Percentiles rank a stretch among this genome's conserved stretches.
phyloP scores from a whole-genome alignment of 2,888 invertebrate species.

The Drosophila putrida region DNA sequence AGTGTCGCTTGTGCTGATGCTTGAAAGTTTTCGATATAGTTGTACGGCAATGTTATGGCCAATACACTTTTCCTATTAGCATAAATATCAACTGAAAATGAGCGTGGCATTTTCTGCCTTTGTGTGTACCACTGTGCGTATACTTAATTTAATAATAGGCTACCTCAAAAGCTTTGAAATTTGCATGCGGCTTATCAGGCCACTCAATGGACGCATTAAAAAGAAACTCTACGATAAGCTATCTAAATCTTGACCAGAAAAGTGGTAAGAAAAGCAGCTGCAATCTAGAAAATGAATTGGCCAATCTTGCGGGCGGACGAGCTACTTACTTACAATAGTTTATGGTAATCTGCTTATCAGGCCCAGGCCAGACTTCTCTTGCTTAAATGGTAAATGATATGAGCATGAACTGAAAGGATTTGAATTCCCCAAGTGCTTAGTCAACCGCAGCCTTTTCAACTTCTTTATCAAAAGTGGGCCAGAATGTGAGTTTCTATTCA shows the following conservation, averaged over 20 bases:
- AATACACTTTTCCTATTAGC: slow-evolving; percentile 40
- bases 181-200: neutral
- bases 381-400: neutral
- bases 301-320: slow-evolving; percentile 11
- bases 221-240: neutral
- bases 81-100: slow-evolving; percentile 49
- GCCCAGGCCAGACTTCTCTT: neutral
- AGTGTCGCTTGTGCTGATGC: slow-evolving; percentile 56
- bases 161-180: slow-evolving; percentile 15
- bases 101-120: slow-evolving; percentile 11
- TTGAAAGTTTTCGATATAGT: slow-evolving; percentile 28
- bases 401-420: slow-evolving; percentile 14
- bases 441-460: slow-evolving; percentile 32
- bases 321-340: slow-evolving; percentile 31
- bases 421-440: slow-evolving; percentile 21
- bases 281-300: slow-evolving; percentile 22
- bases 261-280: slow-evolving; percentile 1
- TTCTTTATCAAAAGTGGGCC: slow-evolving; percentile 15
- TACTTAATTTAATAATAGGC: slow-evolving; percentile 26
- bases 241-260: neutral
- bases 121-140: slow-evolving; percentile 31
- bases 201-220: neutral
- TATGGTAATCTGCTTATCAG: slow-evolving; percentile 31
- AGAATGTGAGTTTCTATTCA: slow-evolving; percentile 26
- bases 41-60: neutral